Evolutionary conservation across 2,888 invertebrate genomes (phyloP).

Genomic region (Plagodis dolabraria): DNA sequence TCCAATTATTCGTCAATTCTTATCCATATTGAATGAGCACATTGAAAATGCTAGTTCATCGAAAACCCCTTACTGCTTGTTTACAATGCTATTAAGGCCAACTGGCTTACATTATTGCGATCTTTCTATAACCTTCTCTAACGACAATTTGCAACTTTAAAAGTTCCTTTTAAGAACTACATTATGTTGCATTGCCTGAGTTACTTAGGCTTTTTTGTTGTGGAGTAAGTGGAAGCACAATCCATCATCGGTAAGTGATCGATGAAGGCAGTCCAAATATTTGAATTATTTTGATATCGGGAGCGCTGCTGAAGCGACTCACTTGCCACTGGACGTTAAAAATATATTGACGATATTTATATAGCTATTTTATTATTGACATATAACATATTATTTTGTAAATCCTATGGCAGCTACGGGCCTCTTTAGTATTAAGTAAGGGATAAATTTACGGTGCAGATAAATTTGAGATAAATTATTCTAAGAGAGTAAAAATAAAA

Average conservation of each 20-base stretch:
- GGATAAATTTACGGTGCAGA: too few species aligned
- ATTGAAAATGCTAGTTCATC: neutral
- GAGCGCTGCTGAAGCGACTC: conserved; percentile 43
- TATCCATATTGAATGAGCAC: too few species aligned
- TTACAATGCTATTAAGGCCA: conserved; percentile 58
- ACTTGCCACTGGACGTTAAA: conserved; percentile 53
- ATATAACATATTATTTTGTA: too few species aligned
- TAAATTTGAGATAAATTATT: too few species aligned
- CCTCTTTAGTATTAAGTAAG: too few species aligned
- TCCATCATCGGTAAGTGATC: conserved; percentile 81
- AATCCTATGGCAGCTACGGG: too few species aligned
- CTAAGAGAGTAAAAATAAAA: too few species aligned
- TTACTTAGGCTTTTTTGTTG: conserved; percentile 41
- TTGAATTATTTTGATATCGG: conserved; percentile 64
- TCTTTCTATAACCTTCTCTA: conserved; percentile 35
- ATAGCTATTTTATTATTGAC: conserved; percentile 5
- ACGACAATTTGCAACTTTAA: conserved; percentile 34
- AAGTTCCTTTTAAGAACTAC: neutral
- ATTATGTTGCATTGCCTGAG: neutral
- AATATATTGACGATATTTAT: conserved; percentile 11
- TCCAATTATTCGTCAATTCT: too few species aligned
- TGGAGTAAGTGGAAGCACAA: conserved; percentile 55
- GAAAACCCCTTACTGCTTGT: conserved; percentile 13
- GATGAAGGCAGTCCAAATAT: conserved; percentile 80
- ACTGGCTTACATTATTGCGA: conserved; percentile 42